Conservation (phyloP, 2,113 vertebrate genomes). For the Caranx ignobilis region DNA sequence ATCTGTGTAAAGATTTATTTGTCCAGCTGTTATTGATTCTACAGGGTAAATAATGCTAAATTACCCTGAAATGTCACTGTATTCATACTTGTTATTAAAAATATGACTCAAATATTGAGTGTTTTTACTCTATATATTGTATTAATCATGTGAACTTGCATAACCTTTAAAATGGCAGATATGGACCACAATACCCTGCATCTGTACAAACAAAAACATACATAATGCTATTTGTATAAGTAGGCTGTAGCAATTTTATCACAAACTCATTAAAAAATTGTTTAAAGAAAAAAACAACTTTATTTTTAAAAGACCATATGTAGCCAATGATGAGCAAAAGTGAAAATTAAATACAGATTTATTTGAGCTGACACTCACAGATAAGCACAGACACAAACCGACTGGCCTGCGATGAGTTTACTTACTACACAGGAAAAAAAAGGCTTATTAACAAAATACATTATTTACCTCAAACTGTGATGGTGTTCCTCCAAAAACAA, state of each 20-base stretch:
- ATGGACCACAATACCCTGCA: background rate
- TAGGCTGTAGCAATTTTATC: background rate
- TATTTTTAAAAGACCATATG: slow-evolving; percentile 68
- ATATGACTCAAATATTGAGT: background rate
- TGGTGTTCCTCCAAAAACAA: slow-evolving; percentile 30
- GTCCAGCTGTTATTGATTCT: slow-evolving; percentile 31
- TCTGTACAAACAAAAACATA: background rate
- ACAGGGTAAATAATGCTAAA: slow-evolving; percentile 38
- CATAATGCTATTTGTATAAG: background rate
- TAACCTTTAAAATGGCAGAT: background rate
- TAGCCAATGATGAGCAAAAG: slow-evolving; percentile 52
- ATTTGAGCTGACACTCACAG: slow-evolving; percentile 40
- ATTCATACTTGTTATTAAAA: slow-evolving; percentile 25
- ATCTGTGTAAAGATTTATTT: slow-evolving; percentile 1
- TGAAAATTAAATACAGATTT: slow-evolving; percentile 74
- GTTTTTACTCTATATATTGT: background rate
- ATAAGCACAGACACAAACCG: slow-evolving; percentile 26
- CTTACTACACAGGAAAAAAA: slow-evolving; percentile 28
- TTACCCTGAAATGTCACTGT: background rate
- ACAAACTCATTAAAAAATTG: background rate
- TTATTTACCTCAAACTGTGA: slow-evolving; percentile 12
- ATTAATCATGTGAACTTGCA: background rate
- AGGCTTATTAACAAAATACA: slow-evolving; percentile 29
- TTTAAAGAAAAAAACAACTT: slow-evolving; percentile 61
- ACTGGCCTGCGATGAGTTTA: slow-evolving; percentile 23